Evolutionary conservation across 2,888 invertebrate genomes (phyloP), one percentile per base, ranked within the genome.

Genomic region (Yponomeuta evonymella): DNA sequence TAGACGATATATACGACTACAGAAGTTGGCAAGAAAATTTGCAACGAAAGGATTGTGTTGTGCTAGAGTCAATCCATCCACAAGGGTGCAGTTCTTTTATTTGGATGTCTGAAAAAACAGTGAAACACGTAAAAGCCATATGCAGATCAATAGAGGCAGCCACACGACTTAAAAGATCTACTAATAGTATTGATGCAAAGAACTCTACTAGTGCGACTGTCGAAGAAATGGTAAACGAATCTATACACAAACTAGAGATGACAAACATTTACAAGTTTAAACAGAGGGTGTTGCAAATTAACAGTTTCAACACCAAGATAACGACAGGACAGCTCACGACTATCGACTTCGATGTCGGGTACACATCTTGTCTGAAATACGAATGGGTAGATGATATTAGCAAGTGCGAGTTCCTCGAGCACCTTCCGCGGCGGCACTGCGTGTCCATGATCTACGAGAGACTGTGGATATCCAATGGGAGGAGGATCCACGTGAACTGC

Each of bases 311-410:
- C 15, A 83, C 83, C 12, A 87, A 85, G 79, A 79, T 88, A 73
- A 83, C 83, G n/a, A 77, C 85, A 0, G 86, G 85, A 2, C 83
- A 79, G 79, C 79, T 85, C 68, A 89, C 88, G 10, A 85, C 83
- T 1, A 89, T 90, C 65, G 84, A 90, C 76, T 90, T 90, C 73
- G 88, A 90, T 72, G 88, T 89, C 1, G 90, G 85, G 29, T 90
- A 86, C 75, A 89, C 90, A 23, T 83, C 83, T 43, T 90, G 90
- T 75, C 78, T 89, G 66, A 90, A 90, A 76, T 88, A 83, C 71
- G 90, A 90, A 73, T 86, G 83, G 83, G 82, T 89, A 8, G 83
- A 84, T 11, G 82, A 90, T 72, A 75, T 84, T 63, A 83, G 81
- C n/a, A 79, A 75, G 73, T 90, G 90, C 72, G 80, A 85, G 70